phyloP scores from a whole-genome alignment of 2,113 vertebrate genomes.

The Pogonocichla stellata region DNA sequence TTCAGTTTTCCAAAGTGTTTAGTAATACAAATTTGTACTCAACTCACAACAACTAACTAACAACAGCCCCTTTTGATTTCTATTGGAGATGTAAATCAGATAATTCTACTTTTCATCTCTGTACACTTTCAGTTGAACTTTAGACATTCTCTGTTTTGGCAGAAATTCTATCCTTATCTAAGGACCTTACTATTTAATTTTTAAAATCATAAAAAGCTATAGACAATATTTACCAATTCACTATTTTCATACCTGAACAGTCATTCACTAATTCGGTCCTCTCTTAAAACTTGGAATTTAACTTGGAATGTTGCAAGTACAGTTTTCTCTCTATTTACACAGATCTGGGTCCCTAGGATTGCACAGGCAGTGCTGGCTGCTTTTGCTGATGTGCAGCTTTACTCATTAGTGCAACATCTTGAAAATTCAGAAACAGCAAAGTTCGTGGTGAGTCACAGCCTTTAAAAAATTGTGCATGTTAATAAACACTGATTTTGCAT shows the following conservation, averaged over 20 bases:
- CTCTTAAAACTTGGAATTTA: neutral
- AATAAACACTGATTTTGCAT: neutral
- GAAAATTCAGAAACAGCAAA: constrained; percentile 79
- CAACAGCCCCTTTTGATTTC: neutral
- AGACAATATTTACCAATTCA: neutral
- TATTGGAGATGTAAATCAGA: neutral
- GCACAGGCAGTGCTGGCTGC: constrained; percentile 85
- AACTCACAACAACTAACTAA: neutral
- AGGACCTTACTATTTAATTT: neutral
- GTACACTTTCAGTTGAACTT: neutral
- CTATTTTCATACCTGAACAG: neutral
- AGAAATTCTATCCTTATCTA: neutral
- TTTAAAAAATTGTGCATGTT: neutral
- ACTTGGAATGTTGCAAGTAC: neutral
- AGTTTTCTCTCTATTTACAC: neutral
- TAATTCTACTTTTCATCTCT: neutral
- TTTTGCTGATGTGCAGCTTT: constrained; percentile 87
- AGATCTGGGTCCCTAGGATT: constrained; percentile 92
- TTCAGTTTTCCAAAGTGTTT: neutral
- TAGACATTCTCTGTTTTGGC: neutral
- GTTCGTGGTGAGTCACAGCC: constrained; percentile 82
- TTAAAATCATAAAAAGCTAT: neutral
- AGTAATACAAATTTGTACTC: neutral
- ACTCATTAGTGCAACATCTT: constrained; percentile 77
- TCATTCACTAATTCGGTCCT: neutral